These are phyloP conservation scores for Propsilocerus akamusi DNA, from an alignment of 1,140 invertebrate genomes.

Conservation along the genomic window DNA sequence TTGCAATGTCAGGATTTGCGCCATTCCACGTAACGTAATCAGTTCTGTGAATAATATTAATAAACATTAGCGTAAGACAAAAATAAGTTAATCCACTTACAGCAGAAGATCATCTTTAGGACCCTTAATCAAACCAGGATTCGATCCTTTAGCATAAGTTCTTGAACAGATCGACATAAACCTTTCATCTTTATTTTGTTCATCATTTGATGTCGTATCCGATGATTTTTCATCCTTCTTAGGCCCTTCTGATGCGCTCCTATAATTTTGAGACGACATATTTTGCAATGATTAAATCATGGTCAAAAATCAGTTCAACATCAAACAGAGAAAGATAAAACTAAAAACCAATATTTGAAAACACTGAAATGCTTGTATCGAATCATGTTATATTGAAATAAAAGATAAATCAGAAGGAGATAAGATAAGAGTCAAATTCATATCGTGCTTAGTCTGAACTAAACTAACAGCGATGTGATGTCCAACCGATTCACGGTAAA, in stretches of 20 bases:
- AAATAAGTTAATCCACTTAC: constrained; percentile 28
- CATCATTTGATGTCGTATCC: background rate
- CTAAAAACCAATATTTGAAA: too few relatives aligned
- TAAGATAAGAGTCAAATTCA: too few relatives aligned
- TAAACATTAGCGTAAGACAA: constrained; percentile 5
- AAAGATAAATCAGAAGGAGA: too few relatives aligned
- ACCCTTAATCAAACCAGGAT: constrained; percentile 37
- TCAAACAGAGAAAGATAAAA: too few relatives aligned
- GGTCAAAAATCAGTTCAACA: too few relatives aligned
- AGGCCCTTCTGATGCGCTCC: background rate
- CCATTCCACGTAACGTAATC: constrained; percentile 54
- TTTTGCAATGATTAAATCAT: too few relatives aligned
- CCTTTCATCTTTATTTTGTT: background rate
- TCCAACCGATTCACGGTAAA: too few relatives aligned
- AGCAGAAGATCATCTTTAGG: constrained; percentile 43
- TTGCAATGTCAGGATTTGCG: constrained; percentile 31
- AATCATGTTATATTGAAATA: too few relatives aligned
- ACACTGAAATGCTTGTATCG: too few relatives aligned
- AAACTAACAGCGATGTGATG: too few relatives aligned
- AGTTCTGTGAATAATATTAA: constrained; percentile 25
- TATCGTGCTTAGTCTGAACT: too few relatives aligned
- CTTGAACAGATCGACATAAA: constrained; percentile 26
- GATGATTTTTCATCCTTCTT: background rate
- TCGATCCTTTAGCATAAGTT: constrained; percentile 34
- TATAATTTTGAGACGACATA: background rate